These are phyloP conservation scores for Tetranychus truncatus DNA, from an alignment of 2,888 invertebrate species.

Conservation along the genomic window DNA sequence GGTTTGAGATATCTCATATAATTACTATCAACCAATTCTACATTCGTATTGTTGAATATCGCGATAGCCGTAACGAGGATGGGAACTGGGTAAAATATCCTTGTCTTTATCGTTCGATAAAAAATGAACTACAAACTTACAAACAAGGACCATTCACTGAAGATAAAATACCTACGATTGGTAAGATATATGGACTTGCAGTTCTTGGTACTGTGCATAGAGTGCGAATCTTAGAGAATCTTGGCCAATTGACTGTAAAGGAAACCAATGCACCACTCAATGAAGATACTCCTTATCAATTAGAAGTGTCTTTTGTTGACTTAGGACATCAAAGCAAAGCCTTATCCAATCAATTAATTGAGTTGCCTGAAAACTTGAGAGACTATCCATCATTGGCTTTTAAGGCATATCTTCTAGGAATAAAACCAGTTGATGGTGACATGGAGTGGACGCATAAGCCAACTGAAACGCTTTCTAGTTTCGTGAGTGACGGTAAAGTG, in stretches of 20 bases:
- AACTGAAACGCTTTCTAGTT: conserved; percentile 5
- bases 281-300: neutral
- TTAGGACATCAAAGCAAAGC: conserved; percentile 9
- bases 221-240: conserved; percentile 7
- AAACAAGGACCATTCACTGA: neutral
- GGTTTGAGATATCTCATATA: conserved; percentile 6
- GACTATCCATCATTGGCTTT: conserved; percentile 8
- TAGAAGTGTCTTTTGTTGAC: conserved; percentile 12
- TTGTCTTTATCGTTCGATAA: neutral
- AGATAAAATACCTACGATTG: neutral
- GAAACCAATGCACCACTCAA: neutral
- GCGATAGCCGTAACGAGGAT: neutral
- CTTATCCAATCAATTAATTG: conserved; percentile 4
- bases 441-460: conserved; percentile 10
- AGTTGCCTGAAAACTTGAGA: neutral
- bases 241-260: neutral
- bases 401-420: conserved; percentile 12
- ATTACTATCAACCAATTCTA: conserved; percentile 11
- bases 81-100: conserved; percentile 11
- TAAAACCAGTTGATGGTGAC: conserved; percentile 18
- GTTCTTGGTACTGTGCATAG: conserved; percentile 12
- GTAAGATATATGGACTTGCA: conserved; percentile 12
- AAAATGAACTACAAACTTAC: neutral
- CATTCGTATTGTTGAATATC: conserved; percentile 10
- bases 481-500: neutral